Evolutionary conservation across 2,113 vertebrate genomes (phyloP).

Genomic region (Columba livia): DNA sequence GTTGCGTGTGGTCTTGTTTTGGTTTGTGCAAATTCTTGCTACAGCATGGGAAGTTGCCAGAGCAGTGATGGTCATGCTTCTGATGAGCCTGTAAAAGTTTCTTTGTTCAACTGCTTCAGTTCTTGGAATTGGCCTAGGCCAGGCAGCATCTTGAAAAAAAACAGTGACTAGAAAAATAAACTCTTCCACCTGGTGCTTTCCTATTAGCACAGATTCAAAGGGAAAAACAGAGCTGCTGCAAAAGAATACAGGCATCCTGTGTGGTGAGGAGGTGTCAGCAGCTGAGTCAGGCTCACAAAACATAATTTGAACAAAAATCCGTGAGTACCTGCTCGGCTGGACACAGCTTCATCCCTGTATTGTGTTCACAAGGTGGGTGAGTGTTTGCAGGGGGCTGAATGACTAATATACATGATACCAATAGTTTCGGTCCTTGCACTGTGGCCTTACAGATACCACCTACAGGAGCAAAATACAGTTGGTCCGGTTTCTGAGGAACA

Average conservation of each 20-base stretch:
- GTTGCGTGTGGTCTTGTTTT: neutral
- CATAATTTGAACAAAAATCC: neutral
- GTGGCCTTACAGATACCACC: neutral
- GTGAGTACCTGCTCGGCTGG: neutral
- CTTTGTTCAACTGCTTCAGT: conserved; percentile 37
- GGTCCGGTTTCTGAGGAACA: neutral
- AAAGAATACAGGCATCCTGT: conserved; percentile 13
- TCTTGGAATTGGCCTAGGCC: conserved; percentile 52
- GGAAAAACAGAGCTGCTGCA: neutral
- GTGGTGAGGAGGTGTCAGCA: conserved; percentile 14
- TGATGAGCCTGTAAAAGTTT: conserved; percentile 21
- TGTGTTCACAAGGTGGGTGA: neutral
- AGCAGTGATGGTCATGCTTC: neutral
- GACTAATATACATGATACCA: neutral
- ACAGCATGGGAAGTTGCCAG: conserved; percentile 20
- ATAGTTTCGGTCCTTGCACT: neutral
- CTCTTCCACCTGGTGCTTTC: conserved; percentile 10
- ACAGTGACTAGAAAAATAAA: conserved; percentile 32
- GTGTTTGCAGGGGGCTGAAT: neutral
- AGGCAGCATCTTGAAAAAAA: conserved; percentile 52
- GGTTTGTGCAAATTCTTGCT: conserved; percentile 19
- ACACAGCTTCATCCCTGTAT: neutral
- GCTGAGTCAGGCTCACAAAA: conserved; percentile 19
- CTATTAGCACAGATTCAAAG: neutral
- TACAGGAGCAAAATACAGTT: neutral